Evolutionary conservation across 1,140 invertebrate species (phyloP).

Genomic region (Acyrthosiphon pisum): DNA sequence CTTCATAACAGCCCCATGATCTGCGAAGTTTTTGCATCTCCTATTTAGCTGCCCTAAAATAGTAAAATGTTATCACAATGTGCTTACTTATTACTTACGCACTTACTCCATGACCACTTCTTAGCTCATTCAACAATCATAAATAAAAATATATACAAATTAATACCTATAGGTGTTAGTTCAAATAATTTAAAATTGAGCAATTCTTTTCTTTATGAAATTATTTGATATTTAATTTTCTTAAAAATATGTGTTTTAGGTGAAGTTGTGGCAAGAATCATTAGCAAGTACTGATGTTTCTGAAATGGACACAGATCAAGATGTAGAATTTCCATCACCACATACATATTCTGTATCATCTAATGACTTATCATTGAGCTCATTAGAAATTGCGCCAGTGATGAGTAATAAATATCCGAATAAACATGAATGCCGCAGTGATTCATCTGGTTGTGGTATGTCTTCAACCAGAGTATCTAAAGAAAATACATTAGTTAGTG

Average conservation of each 20-base stretch:
- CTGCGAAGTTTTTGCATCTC: background rate
- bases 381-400: constrained; percentile 35
- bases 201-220: background rate
- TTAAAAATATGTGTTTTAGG: constrained; percentile 3
- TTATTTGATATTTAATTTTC: background rate
- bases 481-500: constrained; percentile 52
- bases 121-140: too few relatives aligned
- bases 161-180: background rate
- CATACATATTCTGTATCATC: constrained; percentile 48
- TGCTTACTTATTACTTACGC: too few relatives aligned
- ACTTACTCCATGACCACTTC: too few relatives aligned
- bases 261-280: constrained; percentile 52
- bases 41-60: background rate
- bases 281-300: constrained; percentile 46
- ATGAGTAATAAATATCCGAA: constrained; percentile 33
- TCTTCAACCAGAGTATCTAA: constrained; percentile 54
- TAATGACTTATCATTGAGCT: constrained; percentile 52
- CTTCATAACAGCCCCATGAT: background rate
- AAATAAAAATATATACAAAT: too few relatives aligned
- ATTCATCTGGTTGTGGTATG: constrained; percentile 54
- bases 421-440: constrained; percentile 46
- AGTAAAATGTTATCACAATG: background rate
- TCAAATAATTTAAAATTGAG: background rate
- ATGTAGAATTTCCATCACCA: constrained; percentile 30
- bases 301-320: constrained; percentile 49